Percentiles rank a stretch among this genome's conserved stretches.
Evolutionary conservation across 2,888 invertebrate genomes (phyloP).

Genomic region (Emmelina monodactyla): DNA sequence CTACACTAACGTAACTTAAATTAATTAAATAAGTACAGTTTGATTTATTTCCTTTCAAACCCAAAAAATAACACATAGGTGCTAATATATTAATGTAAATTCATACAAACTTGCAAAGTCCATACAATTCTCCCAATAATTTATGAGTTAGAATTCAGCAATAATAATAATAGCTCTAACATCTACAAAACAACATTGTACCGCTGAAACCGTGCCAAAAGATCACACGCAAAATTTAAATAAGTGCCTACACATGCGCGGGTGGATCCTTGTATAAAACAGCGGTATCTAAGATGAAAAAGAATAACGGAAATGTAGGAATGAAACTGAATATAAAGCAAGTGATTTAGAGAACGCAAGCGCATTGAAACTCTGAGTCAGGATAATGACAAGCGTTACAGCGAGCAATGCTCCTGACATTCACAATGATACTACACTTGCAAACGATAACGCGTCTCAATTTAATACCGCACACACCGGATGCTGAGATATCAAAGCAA

Average conservation of each 20-base stretch:
- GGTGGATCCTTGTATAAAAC: not conserved
- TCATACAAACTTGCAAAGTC: too few relatives aligned
- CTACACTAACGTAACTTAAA: too few relatives aligned
- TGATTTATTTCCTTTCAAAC: too few relatives aligned
- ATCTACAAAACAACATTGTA: too few relatives aligned
- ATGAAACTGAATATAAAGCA: slow-evolving; percentile 34
- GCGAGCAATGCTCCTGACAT: not conserved
- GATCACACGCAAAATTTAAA: slow-evolving; percentile 8
- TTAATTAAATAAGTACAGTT: too few relatives aligned
- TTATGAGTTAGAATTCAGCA: too few relatives aligned
- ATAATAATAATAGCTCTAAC: too few relatives aligned
- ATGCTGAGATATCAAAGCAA: not conserved
- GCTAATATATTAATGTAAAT: too few relatives aligned
- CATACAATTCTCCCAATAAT: too few relatives aligned
- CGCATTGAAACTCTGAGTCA: slow-evolving; percentile 16
- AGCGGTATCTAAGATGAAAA: slow-evolving; percentile 26
- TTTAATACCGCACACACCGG: not conserved
- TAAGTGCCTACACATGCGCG: not conserved
- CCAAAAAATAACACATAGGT: too few relatives aligned
- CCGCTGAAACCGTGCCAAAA: slow-evolving; percentile 49
- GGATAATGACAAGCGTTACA: not conserved
- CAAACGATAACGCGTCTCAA: not conserved
- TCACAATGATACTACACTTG: not conserved
- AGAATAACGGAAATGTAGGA: slow-evolving; percentile 37
- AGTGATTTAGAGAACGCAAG: slow-evolving; percentile 44